A percentile compares a stretch with the other conserved stretches of the same genome.
phyloP scores from a whole-genome alignment of 2,888 invertebrate genomes.

The Andrena hattorfiana region DNA sequence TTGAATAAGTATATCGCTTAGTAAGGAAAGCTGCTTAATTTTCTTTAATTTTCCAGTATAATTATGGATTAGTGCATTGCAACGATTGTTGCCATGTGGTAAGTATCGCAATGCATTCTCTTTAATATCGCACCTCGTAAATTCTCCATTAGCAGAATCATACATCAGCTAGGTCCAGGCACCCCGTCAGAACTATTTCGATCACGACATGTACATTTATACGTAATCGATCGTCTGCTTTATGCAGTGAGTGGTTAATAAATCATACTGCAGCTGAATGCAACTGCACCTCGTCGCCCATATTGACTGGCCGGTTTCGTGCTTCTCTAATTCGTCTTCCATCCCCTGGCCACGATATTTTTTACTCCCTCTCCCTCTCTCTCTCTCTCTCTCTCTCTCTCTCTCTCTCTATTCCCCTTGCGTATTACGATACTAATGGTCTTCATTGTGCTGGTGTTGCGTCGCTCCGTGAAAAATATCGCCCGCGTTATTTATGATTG shows the following conservation, averaged over 20 bases:
- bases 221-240: constrained; percentile 49
- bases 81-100: background rate
- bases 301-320: constrained; percentile 41
- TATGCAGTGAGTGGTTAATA: constrained; percentile 55
- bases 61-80: background rate
- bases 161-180: constrained; percentile 17
- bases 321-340: constrained; percentile 45
- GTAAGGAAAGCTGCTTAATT: background rate
- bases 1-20: background rate
- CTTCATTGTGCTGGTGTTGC: constrained; percentile 39
- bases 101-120: constrained; percentile 16
- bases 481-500: constrained; percentile 37
- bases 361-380: constrained; percentile 11
- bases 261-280: constrained; percentile 46
- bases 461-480: constrained; percentile 32
- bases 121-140: constrained; percentile 41
- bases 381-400: constrained; percentile 21
- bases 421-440: constrained; percentile 46
- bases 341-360: constrained; percentile 18
- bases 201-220: constrained; percentile 37
- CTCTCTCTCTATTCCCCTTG: constrained; percentile 24
- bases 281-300: constrained; percentile 31
- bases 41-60: background rate
- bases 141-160: constrained; percentile 46
- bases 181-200: constrained; percentile 23